Evolutionary conservation across 2,797 vertebrate species (phyloP).

Genomic region (Glossophaga mutica): DNA sequence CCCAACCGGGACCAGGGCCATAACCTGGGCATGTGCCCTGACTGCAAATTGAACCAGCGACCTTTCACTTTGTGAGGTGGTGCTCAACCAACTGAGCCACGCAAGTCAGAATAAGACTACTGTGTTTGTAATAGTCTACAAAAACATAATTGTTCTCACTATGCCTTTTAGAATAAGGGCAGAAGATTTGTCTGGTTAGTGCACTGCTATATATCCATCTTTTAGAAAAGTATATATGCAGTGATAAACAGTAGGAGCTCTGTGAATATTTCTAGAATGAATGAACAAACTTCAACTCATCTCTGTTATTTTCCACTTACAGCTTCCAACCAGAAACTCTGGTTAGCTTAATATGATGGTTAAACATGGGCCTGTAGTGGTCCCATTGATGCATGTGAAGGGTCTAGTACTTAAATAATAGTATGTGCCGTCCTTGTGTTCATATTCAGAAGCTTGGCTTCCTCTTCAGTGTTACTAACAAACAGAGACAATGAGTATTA

Average conservation of each 20-base stretch:
- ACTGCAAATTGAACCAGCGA: background rate
- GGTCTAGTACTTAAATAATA: background rate
- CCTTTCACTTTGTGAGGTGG: background rate
- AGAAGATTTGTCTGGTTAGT: background rate
- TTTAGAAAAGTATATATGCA: background rate
- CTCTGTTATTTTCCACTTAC: background rate
- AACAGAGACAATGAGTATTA: background rate
- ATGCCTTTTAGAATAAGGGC: background rate
- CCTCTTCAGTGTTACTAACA: background rate
- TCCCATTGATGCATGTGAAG: background rate
- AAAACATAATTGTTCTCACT: background rate
- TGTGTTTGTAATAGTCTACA: background rate
- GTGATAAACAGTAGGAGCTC: background rate
- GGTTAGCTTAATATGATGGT: background rate
- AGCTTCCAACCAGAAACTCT: slow-evolving; percentile 2
- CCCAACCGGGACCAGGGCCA: background rate
- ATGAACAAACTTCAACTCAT: background rate
- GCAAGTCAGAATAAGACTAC: background rate
- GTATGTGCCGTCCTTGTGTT: background rate
- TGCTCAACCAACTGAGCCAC: background rate
- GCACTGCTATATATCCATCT: background rate
- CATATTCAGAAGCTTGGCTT: background rate
- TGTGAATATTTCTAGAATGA: slow-evolving; percentile 18
- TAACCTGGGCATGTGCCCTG: background rate
- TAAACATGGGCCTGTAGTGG: background rate